Base-by-base conservation (phyloP, 2,888 invertebrate species). In the Mythimna ferrago region DNA sequence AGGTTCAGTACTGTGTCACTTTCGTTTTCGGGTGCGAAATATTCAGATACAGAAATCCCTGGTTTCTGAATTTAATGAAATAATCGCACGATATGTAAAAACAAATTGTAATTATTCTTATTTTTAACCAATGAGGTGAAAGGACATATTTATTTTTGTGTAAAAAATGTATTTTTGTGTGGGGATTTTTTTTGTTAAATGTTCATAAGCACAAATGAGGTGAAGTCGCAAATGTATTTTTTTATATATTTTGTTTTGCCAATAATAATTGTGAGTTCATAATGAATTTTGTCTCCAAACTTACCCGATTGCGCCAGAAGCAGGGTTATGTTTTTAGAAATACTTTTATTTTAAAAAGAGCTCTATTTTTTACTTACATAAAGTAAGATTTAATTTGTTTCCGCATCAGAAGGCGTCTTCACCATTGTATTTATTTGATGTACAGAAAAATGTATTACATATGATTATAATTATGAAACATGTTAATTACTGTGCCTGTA, bases 401-500 rank as follows among this genome's bases (percentile, higher is more conserved):
- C 32, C 5, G 35, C 10, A 2, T 16, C 10, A 44, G 35, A n/a
- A 38, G 48, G 70, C 66, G 79, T n/a, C 79, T 78, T 82, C 73
- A 65, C 66, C 57, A 57, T 64, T 65, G 16, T 38, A 1, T 61
- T 61, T 57, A 62, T 67, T 60, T 14, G 66, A 69, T 82, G 83
- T 82, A 82, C 41, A 80, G 16, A 66, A 82, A 48, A 66, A 56
- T 62, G 26, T 68, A 66, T 65, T 53, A 44, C 51, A 66, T 48
- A 62, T 62, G n/a, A 64, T 73, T 73, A 60, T 63, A n/a, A 63
- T 75, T 73, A 79, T 85, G 65, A 72, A 63, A 72, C 73, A 75
- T 76, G 80, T 82, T 83, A 71, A 64, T 68, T 64, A 76, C 56
- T 63, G 51, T 19, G 70, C 72, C 62, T 78, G n/a, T 76, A 66